These are phyloP conservation scores for Strix uralensis DNA, from an alignment of 2,113 vertebrate species.

Conservation along the genomic window DNA sequence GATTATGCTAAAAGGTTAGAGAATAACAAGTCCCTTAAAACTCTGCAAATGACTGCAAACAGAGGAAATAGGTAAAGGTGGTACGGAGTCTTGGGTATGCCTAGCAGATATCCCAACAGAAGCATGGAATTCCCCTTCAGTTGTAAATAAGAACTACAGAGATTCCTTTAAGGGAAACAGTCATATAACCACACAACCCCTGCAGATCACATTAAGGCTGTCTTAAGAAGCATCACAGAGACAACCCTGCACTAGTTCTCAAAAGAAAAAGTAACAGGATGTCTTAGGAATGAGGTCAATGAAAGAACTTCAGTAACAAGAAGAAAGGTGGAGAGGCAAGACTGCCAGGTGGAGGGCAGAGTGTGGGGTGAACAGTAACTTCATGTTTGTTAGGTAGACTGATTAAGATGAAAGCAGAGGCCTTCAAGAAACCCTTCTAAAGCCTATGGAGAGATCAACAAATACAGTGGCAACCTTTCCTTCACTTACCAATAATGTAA, in stretches of 20 bases:
- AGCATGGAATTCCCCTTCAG: not conserved
- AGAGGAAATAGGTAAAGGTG: not conserved
- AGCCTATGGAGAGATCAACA: not conserved
- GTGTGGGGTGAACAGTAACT: not conserved
- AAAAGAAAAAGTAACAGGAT: not conserved
- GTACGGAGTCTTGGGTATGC: not conserved
- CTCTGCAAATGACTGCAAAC: not conserved
- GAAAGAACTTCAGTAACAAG: not conserved
- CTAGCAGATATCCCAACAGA: not conserved
- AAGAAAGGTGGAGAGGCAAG: not conserved
- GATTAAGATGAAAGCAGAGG: not conserved
- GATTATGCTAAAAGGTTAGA: slow-evolving; percentile 35
- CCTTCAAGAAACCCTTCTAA: not conserved
- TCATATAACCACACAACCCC: not conserved
- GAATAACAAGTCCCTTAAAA: not conserved
- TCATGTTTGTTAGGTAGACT: slow-evolving; percentile 31
- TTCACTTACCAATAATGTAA: slow-evolving; percentile 98
- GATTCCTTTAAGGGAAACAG: not conserved
- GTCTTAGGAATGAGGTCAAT: not conserved
- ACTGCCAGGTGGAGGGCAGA: not conserved
- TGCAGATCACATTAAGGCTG: not conserved
- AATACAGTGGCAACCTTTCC: slow-evolving; percentile 6
- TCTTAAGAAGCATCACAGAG: not conserved
- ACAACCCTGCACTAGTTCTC: not conserved
- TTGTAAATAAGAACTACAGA: not conserved